These are phyloP conservation scores for Phoebastria nigripes DNA, from an alignment of 2,797 vertebrate genomes.

Conservation along the genomic window DNA sequence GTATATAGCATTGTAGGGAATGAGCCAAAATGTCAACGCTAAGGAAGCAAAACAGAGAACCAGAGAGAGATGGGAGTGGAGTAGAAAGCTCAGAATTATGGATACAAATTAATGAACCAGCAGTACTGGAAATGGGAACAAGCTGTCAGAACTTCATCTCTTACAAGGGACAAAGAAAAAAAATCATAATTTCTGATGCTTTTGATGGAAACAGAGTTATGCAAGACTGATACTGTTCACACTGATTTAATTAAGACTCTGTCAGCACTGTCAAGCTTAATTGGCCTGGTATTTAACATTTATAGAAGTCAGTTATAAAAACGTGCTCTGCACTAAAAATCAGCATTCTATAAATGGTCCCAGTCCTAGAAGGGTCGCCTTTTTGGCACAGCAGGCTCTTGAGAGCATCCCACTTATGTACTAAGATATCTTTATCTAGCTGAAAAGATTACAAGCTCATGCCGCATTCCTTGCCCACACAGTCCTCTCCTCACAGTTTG, in stretches of 20 bases:
- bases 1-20: not conserved
- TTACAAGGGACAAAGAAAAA: not conserved
- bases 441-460: not conserved
- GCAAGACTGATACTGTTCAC: slow-evolving; percentile 30
- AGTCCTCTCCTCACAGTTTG: not conserved
- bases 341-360: not conserved
- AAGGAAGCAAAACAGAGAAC: not conserved
- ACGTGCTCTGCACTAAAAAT: not conserved
- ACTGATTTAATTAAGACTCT: slow-evolving; percentile 47
- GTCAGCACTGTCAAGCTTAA: slow-evolving; percentile 37
- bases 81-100: not conserved
- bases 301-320: slow-evolving; percentile 24
- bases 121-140: not conserved
- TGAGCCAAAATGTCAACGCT: not conserved
- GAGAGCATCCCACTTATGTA: not conserved
- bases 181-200: not conserved
- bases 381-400: not conserved
- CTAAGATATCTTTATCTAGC: not conserved
- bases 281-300: slow-evolving; percentile 28
- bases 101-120: not conserved
- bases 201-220: slow-evolving; percentile 21
- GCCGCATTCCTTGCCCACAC: not conserved
- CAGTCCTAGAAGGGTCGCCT: not conserved
- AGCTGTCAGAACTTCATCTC: not conserved
- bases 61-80: not conserved